These are phyloP conservation scores for Latrodectus elegans DNA, from an alignment of 2,888 invertebrate genomes.

Conservation along the genomic window DNA sequence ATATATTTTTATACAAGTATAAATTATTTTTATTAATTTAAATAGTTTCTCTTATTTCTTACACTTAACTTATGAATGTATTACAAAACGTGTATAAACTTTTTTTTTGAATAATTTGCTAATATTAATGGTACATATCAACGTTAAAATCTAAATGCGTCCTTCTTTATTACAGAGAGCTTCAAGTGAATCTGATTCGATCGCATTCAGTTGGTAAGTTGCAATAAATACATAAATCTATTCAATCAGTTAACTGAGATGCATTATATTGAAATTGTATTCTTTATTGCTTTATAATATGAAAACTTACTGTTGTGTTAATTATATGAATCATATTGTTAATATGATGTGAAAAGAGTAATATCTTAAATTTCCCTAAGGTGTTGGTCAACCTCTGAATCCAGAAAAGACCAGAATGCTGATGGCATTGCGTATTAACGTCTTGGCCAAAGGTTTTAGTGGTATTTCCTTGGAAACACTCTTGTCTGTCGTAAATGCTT, in stretches of 20 bases:
- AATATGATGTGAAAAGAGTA: not conserved
- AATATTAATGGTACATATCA: too few relatives aligned
- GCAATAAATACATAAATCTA: not conserved
- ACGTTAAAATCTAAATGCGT: too few relatives aligned
- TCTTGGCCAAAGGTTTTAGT: conserved; percentile 82
- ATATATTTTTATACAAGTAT: too few relatives aligned
- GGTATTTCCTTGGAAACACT: conserved; percentile 80
- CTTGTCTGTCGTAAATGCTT: conserved; percentile 79
- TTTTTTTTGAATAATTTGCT: too few relatives aligned
- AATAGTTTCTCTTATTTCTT: too few relatives aligned
- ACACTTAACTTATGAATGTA: too few relatives aligned
- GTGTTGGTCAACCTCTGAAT: conserved; percentile 80
- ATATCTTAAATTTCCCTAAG: conserved; percentile 72
- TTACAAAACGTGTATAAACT: too few relatives aligned
- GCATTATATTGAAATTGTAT: not conserved
- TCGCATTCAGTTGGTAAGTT: conserved; percentile 79
- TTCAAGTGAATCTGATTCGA: conserved; percentile 81
- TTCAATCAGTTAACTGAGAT: not conserved
- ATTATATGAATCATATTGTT: too few relatives aligned
- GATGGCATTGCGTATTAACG: conserved; percentile 81
- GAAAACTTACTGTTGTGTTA: too few relatives aligned
- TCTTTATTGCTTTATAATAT: too few relatives aligned
- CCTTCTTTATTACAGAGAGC: conserved; percentile 75
- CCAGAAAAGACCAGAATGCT: conserved; percentile 80
- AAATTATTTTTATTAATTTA: too few relatives aligned